Base-by-base conservation (phyloP, 1,140 invertebrate genomes). In the Aphelinus atriplicis region DNA sequence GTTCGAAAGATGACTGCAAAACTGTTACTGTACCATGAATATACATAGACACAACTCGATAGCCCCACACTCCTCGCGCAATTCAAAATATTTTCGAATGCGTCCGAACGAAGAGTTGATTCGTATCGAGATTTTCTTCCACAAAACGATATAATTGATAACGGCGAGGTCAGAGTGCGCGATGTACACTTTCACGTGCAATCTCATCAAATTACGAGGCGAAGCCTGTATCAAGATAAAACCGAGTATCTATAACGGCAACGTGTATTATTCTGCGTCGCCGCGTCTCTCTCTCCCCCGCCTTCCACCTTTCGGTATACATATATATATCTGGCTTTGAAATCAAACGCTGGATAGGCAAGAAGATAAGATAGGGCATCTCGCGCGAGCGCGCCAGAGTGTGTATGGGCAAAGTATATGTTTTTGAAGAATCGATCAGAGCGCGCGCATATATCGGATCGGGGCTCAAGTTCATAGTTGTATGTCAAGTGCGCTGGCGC, bases 311-410 rank as follows among this genome's bases (percentile, higher is more conserved):
- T 26, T 26, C 26, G 26, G 7, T 58, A 26, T 26, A 26, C 43
- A 58, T 7, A 58, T 58, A 26, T 26, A 48, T 60, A 63, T 71
- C 43, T 5, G 1, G 1, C 60, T 43, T 42, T 26, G 10, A 2
- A 9, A 71, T 53, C 51, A n/a, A n/a, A 46, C n/a, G 26, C n/a
- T n/a, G 10, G 46, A 68, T 57, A 68, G n/a, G 9, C 55, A 42
- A 3, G 46, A 7, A 51, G 72, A 74, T 74, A 68, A 66, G 70
- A 64, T 72, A 72, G 57, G 1, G 6, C 50, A 56, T 65, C 53
- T 26, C 26, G 26, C 26, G 26, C 26, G 26, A 26, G 26, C 26
- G 26, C 26, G 26, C 26, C 26, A 26, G 51, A 26, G 43, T 48
- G 61, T 47, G 57, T 63, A n/a, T 10, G 3, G 9, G 26, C 26